Evolutionary conservation across 2,888 invertebrate genomes (phyloP).

Genomic region (Nomada flava): DNA sequence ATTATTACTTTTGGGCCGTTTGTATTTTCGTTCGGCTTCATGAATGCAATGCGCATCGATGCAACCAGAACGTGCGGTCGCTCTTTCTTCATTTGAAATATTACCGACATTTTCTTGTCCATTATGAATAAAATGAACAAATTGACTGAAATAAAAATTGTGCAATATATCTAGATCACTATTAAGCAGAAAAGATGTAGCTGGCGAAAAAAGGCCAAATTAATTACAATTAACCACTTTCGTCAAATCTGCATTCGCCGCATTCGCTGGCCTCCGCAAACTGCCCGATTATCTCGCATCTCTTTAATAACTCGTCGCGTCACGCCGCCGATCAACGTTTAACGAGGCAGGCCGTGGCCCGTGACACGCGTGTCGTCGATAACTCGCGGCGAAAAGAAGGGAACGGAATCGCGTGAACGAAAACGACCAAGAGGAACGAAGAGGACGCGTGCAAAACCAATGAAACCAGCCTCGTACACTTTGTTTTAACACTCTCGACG

Average conservation of each 20-base stretch:
- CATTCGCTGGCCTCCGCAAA: neutral
- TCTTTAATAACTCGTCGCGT: slow-evolving; percentile 42
- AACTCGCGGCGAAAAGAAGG: slow-evolving; percentile 16
- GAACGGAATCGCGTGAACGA: slow-evolving; percentile 3
- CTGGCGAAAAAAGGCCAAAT: no score
- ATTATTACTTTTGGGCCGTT: no score
- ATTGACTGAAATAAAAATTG: no score
- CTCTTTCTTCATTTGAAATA: no score
- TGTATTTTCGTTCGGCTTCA: no score
- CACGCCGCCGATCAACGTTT: slow-evolving; percentile 42
- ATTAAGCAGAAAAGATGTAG: no score
- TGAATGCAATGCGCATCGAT: no score
- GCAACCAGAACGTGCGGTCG: no score
- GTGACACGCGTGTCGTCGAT: slow-evolving; percentile 32
- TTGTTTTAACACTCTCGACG: slow-evolving; percentile 43
- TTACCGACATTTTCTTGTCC: no score
- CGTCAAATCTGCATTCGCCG: neutral
- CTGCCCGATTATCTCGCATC: slow-evolving; percentile 27
- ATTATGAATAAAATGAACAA: no score
- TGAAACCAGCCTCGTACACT: slow-evolving; percentile 48
- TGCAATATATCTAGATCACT: no score
- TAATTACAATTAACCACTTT: no score
- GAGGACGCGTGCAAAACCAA: slow-evolving; percentile 53
- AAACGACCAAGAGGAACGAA: neutral
- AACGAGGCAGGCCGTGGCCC: slow-evolving; percentile 30